Evolutionary conservation across 2,888 invertebrate species (phyloP).

Genomic region (Aspidiotus destructor): DNA sequence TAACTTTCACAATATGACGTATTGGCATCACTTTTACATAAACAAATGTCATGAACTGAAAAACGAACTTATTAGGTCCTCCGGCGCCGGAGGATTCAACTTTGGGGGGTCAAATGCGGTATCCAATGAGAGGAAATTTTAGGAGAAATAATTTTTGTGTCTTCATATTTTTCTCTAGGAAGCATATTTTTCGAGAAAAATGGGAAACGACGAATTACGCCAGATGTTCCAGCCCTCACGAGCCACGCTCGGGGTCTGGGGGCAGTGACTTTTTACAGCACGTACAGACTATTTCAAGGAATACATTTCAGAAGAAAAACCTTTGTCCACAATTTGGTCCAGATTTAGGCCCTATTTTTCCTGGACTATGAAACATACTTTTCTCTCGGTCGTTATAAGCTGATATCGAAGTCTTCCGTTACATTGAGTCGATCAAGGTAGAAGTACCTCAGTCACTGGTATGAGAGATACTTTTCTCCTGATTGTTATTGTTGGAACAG

Average conservation of each 20-base stretch:
- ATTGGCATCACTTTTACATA: no score
- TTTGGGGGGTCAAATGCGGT: neutral
- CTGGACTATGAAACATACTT: no score
- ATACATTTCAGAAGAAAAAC: constrained; percentile 8
- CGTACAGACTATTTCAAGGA: neutral
- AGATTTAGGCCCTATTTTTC: no score
- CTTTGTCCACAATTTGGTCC: constrained; percentile 7
- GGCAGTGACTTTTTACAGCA: neutral
- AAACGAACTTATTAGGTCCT: neutral
- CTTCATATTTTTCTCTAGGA: neutral
- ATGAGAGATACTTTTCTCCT: no score
- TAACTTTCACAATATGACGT: no score
- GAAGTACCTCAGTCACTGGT: no score
- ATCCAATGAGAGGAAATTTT: neutral
- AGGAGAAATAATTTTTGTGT: neutral
- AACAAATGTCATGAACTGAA: no score
- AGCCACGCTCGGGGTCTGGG: neutral
- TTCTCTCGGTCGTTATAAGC: no score
- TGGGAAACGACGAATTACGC: neutral
- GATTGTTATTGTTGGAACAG: no score
- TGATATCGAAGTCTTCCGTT: no score
- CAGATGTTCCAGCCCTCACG: neutral
- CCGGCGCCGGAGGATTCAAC: neutral
- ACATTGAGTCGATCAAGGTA: no score
- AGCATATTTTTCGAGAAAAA: neutral